phyloP scores from a whole-genome alignment of 2,888 invertebrate genomes.

The Bhutanitis thaidina region DNA sequence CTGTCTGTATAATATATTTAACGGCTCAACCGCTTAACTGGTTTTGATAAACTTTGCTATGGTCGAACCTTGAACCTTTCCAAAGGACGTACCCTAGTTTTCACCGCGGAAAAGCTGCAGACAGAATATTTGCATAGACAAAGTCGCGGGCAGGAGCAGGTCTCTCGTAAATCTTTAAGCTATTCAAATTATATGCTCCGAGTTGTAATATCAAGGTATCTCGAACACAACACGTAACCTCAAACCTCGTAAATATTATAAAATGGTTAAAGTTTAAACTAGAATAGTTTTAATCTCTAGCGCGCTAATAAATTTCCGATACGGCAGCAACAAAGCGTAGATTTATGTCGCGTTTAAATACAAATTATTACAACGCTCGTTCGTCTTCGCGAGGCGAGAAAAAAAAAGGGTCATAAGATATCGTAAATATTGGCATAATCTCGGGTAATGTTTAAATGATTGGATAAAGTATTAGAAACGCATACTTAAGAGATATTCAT shows the following conservation, averaged over 20 bases:
- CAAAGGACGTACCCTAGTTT: too few species aligned
- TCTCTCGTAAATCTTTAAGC: too few species aligned
- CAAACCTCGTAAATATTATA: slow-evolving; percentile 24
- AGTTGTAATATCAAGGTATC: not conserved
- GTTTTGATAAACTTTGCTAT: too few species aligned
- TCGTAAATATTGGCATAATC: slow-evolving; percentile 30
- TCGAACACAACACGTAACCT: slow-evolving; percentile 22
- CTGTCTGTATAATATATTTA: too few species aligned
- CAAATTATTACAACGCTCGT: slow-evolving; percentile 22
- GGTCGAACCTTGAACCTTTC: too few species aligned
- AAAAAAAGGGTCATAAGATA: slow-evolving; percentile 26
- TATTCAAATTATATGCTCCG: not conserved
- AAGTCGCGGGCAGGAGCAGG: too few species aligned
- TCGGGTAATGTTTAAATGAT: slow-evolving; percentile 9
- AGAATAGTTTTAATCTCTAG: slow-evolving; percentile 26
- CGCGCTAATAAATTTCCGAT: slow-evolving; percentile 28
- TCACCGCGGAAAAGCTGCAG: too few species aligned
- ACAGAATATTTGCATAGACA: too few species aligned
- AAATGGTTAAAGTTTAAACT: slow-evolving; percentile 19
- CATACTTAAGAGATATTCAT: too few species aligned
- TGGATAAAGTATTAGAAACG: not conserved
- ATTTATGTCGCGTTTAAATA: slow-evolving; percentile 23
- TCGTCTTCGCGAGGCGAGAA: slow-evolving; percentile 23
- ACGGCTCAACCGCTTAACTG: too few species aligned
- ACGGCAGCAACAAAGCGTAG: slow-evolving; percentile 21